Evolutionary conservation across 2,113 vertebrate genomes (phyloP), one percentile per base, ranked within the genome.

Genomic region (Melanerpes formicivorus): DNA sequence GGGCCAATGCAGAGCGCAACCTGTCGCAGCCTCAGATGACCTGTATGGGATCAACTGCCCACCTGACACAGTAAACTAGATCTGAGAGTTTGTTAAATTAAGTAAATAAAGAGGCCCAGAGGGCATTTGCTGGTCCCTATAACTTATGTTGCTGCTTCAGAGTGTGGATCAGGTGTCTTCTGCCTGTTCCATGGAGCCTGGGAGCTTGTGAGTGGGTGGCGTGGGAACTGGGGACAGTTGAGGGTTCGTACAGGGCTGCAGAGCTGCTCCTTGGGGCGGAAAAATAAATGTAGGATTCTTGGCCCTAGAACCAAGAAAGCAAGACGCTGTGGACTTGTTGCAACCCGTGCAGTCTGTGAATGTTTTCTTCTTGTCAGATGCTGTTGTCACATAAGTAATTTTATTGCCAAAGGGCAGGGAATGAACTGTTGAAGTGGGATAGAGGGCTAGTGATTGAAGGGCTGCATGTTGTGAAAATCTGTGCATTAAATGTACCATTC

Each of bases 161-260:
- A 83, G 60, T 37, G n/a, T 42, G 88, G 30, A 37, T 13, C 37
- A 32, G 46, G 83, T 74, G 59, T 76, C 85, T 95, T 13, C 37
- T 90, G 69, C 37, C 58, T 88, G 52, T 77, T 17, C 59, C 21
- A 18, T 54, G 80, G 88, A 94, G 92, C 88, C 84, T 94, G 91
- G 86, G 93, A 94, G 88, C 88, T 84, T 73, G 32, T 70, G 93
- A 92, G 93, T 96, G 92, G 89, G 89, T 92, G 91, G 93, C 10
- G 73, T 96, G 96, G 95, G 95, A 96, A 96, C 87, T 85, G 85
- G 87, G 93, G 93, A 93, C 91, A 90, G 5, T 6, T 88, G 71
- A 90, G 84, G 74, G 29, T 95, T 95, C 2, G 0, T 88, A 42
- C 70, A 73, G 80, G 73, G 82, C 86, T 95, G 66, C 58, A 70